Evolutionary conservation across 2,888 invertebrate species (phyloP).

Genomic region (Pomacea canaliculata): DNA sequence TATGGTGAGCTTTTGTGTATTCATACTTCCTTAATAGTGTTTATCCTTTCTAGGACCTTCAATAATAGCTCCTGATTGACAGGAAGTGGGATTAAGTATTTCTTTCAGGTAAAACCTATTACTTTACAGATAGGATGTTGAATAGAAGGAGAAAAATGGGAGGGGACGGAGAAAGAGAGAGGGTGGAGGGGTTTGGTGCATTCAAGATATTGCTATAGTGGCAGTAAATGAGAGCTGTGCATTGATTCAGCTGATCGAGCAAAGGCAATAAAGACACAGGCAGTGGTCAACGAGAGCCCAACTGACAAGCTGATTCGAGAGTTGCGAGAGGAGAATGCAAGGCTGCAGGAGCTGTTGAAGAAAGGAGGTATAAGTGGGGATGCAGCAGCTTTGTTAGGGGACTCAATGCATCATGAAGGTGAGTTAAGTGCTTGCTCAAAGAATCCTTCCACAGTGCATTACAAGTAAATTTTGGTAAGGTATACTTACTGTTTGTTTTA

Average conservation of each 20-base stretch:
- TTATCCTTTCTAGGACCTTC: background rate
- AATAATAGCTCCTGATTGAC: background rate
- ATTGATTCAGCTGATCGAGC: conserved; percentile 62
- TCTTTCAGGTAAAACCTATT: too few relatives aligned
- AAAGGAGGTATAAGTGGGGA: conserved; percentile 43
- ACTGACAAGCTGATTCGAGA: conserved; percentile 67
- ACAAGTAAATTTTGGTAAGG: background rate
- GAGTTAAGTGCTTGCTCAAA: background rate
- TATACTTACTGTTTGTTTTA: background rate
- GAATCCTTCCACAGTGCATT: too few relatives aligned
- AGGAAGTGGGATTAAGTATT: too few relatives aligned
- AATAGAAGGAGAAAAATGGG: too few relatives aligned
- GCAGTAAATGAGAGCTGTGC: too few relatives aligned
- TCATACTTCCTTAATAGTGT: too few relatives aligned
- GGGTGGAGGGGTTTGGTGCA: too few relatives aligned
- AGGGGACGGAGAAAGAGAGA: too few relatives aligned
- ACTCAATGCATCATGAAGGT: conserved; percentile 26
- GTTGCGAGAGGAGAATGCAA: conserved; percentile 62
- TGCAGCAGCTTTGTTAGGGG: conserved; percentile 31
- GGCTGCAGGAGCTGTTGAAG: conserved; percentile 62
- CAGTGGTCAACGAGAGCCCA: conserved; percentile 65
- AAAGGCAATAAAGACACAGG: conserved; percentile 65
- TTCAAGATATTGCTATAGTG: too few relatives aligned
- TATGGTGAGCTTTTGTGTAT: conserved; percentile 53
- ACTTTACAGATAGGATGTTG: too few relatives aligned